These are phyloP conservation scores for Netelia virgata DNA, from an alignment of 2,888 invertebrate species.

Conservation along the genomic window DNA sequence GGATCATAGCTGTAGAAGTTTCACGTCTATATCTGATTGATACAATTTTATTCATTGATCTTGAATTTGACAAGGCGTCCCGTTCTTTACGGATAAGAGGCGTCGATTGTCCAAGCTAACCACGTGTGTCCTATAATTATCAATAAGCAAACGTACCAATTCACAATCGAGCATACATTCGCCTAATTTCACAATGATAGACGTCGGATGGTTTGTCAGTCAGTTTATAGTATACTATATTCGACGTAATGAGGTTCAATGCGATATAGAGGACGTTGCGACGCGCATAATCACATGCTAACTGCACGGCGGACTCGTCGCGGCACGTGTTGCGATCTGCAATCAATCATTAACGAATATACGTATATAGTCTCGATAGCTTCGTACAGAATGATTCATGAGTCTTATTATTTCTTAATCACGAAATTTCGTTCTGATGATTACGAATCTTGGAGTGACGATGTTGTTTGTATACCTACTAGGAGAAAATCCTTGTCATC, in stretches of 20 bases:
- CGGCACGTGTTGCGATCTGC: background rate
- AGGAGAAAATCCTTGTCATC: background rate
- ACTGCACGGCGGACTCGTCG: background rate
- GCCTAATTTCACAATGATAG: conserved; percentile 25
- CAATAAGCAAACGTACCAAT: background rate
- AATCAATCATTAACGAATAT: background rate
- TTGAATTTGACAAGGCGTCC: background rate
- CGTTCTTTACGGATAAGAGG: background rate
- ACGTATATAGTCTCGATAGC: background rate
- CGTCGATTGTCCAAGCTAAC: background rate
- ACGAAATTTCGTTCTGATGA: background rate
- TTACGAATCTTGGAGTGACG: background rate
- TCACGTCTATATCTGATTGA: background rate
- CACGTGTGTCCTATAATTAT: background rate
- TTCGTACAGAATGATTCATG: background rate
- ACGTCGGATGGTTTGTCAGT: background rate
- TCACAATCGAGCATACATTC: background rate
- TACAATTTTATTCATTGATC: background rate
- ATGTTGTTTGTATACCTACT: background rate
- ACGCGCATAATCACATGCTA: conserved; percentile 13
- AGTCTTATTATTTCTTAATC: background rate
- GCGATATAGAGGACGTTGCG: conserved; percentile 45
- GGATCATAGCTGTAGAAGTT: background rate
- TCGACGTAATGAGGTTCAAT: conserved; percentile 48
- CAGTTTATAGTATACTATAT: background rate